Conservation (phyloP, 1,140 invertebrate genomes). For the Rhopalosiphum padi region DNA sequence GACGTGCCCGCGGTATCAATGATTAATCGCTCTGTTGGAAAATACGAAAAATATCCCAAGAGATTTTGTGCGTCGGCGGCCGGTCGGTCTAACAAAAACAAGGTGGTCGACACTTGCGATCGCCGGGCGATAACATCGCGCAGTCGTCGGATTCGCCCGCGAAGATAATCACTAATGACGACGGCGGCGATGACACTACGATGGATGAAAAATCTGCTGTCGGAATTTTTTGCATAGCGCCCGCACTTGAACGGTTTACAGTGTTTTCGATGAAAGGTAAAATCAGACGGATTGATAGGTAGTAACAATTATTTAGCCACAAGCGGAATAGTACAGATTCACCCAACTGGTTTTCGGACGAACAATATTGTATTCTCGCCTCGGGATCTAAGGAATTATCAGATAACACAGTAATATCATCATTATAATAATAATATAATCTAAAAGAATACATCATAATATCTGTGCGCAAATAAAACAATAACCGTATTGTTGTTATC, state of each 20-base stretch:
- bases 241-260: neutral
- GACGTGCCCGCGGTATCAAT: neutral
- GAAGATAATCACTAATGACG: neutral
- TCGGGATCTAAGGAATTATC: neutral
- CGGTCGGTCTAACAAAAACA: neutral
- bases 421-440: neutral
- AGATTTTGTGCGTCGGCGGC: neutral
- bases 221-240: neutral
- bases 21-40: neutral
- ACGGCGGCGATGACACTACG: neutral
- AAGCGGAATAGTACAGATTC: neutral
- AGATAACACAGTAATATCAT: neutral
- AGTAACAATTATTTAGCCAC: neutral
- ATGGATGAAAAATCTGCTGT: neutral
- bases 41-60: neutral
- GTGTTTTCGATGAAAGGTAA: neutral
- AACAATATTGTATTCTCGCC: neutral
- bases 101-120: neutral
- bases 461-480: neutral
- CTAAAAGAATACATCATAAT: neutral
- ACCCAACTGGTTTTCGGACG: neutral
- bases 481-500: neutral
- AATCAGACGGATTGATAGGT: neutral
- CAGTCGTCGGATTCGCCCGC: neutral
- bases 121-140: neutral